Percentiles rank a stretch among this genome's conserved stretches.
Evolutionary conservation across 2,888 invertebrate genomes (phyloP).

Genomic region (Hypomecis atomaria): DNA sequence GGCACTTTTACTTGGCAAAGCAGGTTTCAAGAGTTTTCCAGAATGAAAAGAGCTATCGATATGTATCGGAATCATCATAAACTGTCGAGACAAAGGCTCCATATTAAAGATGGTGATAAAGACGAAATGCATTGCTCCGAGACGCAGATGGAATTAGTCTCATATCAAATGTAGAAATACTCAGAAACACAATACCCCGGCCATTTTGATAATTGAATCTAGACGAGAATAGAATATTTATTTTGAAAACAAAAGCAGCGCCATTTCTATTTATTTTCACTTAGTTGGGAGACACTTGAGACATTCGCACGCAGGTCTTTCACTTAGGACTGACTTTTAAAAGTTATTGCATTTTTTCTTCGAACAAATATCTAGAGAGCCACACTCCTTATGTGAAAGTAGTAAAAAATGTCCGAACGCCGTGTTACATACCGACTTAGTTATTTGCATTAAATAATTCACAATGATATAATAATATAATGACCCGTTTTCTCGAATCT

Average conservation of each 20-base stretch:
- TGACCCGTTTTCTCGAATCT: too few relatives aligned
- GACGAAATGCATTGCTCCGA: constrained; percentile 12
- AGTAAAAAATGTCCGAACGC: too few relatives aligned
- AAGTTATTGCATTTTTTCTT: too few relatives aligned
- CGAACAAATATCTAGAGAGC: too few relatives aligned
- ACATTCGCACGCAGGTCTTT: constrained; percentile 2
- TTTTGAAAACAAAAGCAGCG: constrained; percentile 3
- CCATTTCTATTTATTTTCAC: neutral
- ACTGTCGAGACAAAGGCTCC: constrained; percentile 26
- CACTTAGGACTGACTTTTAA: neutral
- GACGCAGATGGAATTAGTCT: constrained; percentile 13
- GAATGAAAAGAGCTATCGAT: constrained; percentile 17
- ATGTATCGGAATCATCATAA: constrained; percentile 30
- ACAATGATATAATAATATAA: too few relatives aligned
- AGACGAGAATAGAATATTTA: constrained; percentile 9
- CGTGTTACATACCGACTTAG: too few relatives aligned
- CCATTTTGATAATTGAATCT: constrained; percentile 19
- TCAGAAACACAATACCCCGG: constrained; percentile 3
- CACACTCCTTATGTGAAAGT: too few relatives aligned
- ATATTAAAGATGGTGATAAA: constrained; percentile 24
- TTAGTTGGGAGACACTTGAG: neutral
- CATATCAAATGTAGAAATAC: constrained; percentile 5
- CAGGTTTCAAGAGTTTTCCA: neutral
- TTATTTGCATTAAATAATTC: too few relatives aligned
- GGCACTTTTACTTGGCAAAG: neutral